phyloP scores from a whole-genome alignment of 2,113 vertebrate genomes.

The Equus przewalskii region DNA sequence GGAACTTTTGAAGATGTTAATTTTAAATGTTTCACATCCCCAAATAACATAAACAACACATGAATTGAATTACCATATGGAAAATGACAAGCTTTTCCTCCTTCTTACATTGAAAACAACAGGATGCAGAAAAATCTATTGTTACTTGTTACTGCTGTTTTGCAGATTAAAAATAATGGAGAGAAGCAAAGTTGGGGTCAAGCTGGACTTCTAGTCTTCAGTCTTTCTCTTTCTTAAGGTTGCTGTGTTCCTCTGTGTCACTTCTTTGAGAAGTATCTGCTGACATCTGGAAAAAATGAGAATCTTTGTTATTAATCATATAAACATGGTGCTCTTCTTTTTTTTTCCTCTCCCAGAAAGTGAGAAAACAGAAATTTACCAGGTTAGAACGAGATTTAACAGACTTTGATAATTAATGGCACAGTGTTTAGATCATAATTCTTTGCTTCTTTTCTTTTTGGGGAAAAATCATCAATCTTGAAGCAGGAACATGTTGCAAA shows the following conservation, averaged over 20 bases:
- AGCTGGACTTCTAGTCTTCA: slow-evolving; percentile 27
- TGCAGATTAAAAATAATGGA: slow-evolving; percentile 56
- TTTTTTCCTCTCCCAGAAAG: slow-evolving; percentile 4
- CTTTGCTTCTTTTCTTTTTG: background rate
- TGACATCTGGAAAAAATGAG: slow-evolving; percentile 56
- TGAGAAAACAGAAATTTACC: slow-evolving; percentile 69
- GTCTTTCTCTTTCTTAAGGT: slow-evolving; percentile 30
- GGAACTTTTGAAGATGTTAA: slow-evolving; percentile 53
- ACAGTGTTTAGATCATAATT: slow-evolving; percentile 30
- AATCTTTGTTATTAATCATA: slow-evolving; percentile 59
- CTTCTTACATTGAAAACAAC: background rate
- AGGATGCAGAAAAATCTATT: background rate
- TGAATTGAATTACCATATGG: slow-evolving; percentile 37
- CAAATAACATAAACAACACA: slow-evolving; percentile 51
- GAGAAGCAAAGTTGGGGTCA: background rate
- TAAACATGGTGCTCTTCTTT: background rate
- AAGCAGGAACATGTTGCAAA: background rate
- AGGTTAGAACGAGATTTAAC: slow-evolving; percentile 62
- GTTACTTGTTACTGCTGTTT: background rate
- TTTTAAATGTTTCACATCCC: background rate
- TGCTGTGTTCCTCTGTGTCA: background rate
- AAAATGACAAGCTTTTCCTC: slow-evolving; percentile 9
- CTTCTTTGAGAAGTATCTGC: slow-evolving; percentile 2
- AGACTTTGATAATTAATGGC: background rate
- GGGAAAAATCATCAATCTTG: background rate